Evolutionary conservation across 2,797 vertebrate genomes (phyloP), one percentile per base, ranked within the genome.

Genomic region (Ficedula albicollis): DNA sequence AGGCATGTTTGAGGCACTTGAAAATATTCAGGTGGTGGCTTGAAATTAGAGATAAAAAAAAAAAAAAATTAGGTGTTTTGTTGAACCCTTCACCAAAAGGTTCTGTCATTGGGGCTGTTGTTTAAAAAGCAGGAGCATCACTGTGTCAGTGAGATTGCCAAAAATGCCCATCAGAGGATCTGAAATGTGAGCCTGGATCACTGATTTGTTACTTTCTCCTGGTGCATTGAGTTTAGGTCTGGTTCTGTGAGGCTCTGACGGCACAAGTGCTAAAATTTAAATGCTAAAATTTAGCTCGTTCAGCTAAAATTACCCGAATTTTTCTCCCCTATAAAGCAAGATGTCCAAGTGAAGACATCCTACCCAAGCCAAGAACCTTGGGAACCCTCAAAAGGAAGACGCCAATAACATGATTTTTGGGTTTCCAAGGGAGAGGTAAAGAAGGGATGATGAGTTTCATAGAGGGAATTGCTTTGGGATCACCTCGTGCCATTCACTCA

Each of bases 1-100:
- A 27, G 0, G 0, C 4, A 0, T 12, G 10, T 9, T 52, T 18
- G 44, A 13, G 44, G 56, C 6, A 34, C 4, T 11, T 55, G n/a
- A 13, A 69, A 79, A 54, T 25, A 5, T 43, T 63, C 27, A 43
- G 46, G 7, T 1, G 2, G 4, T 43, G 26, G 5, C 11, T 67
- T 72, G 26, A 78, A 56, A 63, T 54, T 3, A 27, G 9, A 9
- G 29, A 41, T n/a, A n/a, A n/a, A n/a, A n/a, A n/a, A n/a, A 20
- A 11, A 36, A 12, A 8, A 38, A 32, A 52, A 19, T 2, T 9
- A 26, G 25, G 4, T 20, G 7, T 17, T 55, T 55, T 68, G 4
- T n/a, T 25, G 23, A 41, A 17, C 15, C 13, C 13, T 32, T 63
- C 12, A 26, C 9, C 13, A 54, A n/a, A 27, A 7, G 9, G 1